phyloP scores from a whole-genome alignment of 2,797 vertebrate species.

The Masticophis lateralis region DNA sequence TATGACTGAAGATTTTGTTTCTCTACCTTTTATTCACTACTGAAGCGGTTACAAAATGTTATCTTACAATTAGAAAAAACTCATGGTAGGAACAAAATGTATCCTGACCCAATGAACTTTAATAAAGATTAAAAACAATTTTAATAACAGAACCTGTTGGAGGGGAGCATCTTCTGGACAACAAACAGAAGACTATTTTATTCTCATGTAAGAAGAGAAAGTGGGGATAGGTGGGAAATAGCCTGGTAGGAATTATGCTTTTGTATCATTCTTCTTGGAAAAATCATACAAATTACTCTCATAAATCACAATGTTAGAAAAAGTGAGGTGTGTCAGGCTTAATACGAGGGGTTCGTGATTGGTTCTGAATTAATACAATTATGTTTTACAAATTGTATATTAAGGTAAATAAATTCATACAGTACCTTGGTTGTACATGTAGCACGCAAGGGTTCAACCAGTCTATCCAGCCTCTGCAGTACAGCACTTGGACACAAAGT shows the following conservation, averaged over 20 bases:
- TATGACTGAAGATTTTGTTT: background rate
- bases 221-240: background rate
- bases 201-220: background rate
- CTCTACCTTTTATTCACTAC: background rate
- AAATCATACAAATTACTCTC: background rate
- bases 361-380: background rate
- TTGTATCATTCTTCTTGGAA: background rate
- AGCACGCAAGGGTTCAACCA: slow-evolving; percentile 93
- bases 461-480: slow-evolving; percentile 92
- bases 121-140: background rate
- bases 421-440: slow-evolving; percentile 97
- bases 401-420: background rate
- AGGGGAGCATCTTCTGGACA: background rate
- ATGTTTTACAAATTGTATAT: background rate
- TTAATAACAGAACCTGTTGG: background rate
- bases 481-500: slow-evolving; percentile 91
- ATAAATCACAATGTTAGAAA: background rate
- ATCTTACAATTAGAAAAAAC: background rate
- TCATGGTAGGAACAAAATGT: background rate
- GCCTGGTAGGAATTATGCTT: background rate
- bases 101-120: background rate
- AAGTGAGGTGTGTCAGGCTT: background rate
- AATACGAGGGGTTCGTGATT: background rate
- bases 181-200: background rate
- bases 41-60: background rate